phyloP scores from a whole-genome alignment of 2,797 vertebrate genomes.

The Spinus pinus region DNA sequence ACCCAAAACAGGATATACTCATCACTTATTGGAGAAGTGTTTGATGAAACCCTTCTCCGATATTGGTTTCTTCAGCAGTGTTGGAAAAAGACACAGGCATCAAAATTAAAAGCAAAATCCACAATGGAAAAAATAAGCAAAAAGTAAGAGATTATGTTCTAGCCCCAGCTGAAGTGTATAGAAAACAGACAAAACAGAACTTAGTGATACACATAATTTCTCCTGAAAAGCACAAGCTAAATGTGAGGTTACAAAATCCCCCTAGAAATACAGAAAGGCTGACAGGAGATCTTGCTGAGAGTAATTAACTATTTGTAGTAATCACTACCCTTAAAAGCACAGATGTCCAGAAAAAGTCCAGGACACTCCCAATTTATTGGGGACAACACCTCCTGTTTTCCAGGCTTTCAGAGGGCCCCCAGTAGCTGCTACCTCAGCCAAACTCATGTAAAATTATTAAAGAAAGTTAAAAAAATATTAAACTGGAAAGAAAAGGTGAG shows the following conservation, averaged over 20 bases:
- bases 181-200: neutral
- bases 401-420: neutral
- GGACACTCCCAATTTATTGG: neutral
- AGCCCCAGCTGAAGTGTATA: neutral
- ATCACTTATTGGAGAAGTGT: neutral
- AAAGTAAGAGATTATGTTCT: neutral
- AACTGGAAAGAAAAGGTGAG: neutral
- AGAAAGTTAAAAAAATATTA: neutral
- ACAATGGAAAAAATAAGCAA: neutral
- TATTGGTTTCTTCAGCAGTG: neutral
- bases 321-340: neutral
- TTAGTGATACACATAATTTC: neutral
- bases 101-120: neutral
- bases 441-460: neutral
- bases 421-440: neutral
- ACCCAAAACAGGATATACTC: neutral
- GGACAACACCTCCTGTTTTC: neutral
- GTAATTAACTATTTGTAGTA: neutral
- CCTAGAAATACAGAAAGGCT: neutral
- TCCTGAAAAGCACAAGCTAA: neutral
- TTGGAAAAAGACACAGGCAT: neutral
- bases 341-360: neutral
- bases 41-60: neutral
- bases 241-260: neutral
- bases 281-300: neutral